phyloP scores from a whole-genome alignment of 2,797 vertebrate genomes.

The Artibeus lituratus region DNA sequence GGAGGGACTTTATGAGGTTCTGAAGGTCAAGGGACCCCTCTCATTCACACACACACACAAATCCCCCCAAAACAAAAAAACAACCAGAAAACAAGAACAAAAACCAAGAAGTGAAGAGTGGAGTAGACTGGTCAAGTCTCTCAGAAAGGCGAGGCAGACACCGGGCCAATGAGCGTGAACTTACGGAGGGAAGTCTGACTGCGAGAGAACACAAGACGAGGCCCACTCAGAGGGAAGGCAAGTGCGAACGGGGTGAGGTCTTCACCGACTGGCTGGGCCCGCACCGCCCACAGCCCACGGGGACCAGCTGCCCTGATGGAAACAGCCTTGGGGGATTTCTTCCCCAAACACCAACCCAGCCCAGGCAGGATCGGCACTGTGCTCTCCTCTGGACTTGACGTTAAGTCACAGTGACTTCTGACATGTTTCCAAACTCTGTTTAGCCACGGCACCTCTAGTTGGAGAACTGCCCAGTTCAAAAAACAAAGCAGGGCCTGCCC shows the following conservation, averaged over 20 bases:
- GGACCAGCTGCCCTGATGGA: not conserved
- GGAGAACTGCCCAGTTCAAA: too few relatives aligned
- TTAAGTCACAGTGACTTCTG: not conserved
- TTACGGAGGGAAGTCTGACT: not conserved
- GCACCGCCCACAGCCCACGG: not conserved
- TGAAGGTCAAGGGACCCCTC: slow-evolving; percentile 35
- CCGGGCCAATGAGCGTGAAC: not conserved
- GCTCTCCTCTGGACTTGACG: too few relatives aligned
- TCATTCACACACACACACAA: not conserved
- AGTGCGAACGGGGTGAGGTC: rapidly evolving
- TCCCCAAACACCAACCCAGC: not conserved
- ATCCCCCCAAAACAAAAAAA: not conserved
- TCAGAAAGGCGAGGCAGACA: not conserved
- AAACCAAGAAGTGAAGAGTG: not conserved
- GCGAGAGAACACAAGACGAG: not conserved
- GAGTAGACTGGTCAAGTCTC: not conserved
- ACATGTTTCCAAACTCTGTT: not conserved
- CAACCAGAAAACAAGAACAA: not conserved
- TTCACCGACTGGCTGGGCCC: rapidly evolving
- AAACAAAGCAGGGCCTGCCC: not conserved
- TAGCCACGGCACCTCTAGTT: not conserved
- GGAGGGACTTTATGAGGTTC: slow-evolving; percentile 45
- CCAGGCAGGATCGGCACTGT: rapidly evolving
- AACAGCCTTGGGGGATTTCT: not conserved
- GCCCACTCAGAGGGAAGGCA: not conserved